phyloP scores from a whole-genome alignment of 2,797 vertebrate genomes.

The Balearica regulorum region DNA sequence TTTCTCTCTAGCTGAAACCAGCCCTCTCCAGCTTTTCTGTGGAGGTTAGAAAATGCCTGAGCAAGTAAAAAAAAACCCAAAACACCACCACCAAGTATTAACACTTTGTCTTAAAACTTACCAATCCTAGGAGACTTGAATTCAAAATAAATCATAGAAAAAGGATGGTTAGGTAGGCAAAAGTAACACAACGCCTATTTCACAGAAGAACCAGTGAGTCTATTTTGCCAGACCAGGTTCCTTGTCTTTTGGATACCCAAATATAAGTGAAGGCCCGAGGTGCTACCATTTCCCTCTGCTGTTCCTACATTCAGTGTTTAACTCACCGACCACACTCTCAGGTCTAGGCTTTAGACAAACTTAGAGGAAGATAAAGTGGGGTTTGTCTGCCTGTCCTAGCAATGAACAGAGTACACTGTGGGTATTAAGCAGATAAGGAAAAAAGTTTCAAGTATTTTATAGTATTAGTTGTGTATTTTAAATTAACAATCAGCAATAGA shows the following conservation, averaged over 20 bases:
- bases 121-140: background rate
- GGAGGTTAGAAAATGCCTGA: background rate
- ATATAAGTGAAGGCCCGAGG: no score
- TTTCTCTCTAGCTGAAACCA: background rate
- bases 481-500: background rate
- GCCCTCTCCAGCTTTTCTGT: background rate
- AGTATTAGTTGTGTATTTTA: background rate
- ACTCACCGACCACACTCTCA: fast-evolving
- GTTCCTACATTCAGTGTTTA: background rate
- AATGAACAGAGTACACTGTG: background rate
- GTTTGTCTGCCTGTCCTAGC: background rate
- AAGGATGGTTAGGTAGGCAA: background rate
- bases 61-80: background rate
- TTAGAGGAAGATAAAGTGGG: background rate
- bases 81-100: background rate
- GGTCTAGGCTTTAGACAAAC: background rate
- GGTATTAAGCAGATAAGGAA: background rate
- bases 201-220: background rate
- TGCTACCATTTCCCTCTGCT: no score
- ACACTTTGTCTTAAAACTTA: background rate
- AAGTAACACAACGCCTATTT: background rate
- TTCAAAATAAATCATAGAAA: background rate
- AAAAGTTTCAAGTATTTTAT: background rate
- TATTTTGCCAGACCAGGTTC: background rate
- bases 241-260: background rate